phyloP scores from a whole-genome alignment of 2,888 invertebrate species.

The Pegoplata infirma region DNA sequence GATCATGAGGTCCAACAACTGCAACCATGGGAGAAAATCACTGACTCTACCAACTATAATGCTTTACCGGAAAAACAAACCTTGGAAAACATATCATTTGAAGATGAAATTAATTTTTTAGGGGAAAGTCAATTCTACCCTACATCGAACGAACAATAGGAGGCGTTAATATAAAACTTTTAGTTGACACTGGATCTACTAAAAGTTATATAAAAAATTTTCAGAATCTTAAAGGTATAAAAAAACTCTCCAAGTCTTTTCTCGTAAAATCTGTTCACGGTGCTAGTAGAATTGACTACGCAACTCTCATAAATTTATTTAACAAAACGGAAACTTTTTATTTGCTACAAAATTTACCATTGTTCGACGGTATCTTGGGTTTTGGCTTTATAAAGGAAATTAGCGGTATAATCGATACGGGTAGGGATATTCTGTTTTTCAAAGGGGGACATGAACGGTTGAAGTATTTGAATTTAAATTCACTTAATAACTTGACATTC shows the following conservation, averaged over 20 bases:
- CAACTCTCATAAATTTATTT: slow-evolving; percentile 35
- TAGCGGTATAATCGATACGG: slow-evolving; percentile 36
- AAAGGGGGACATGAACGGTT: slow-evolving; percentile 31
- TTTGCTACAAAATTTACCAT: slow-evolving; percentile 42
- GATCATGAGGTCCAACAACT: slow-evolving; percentile 8
- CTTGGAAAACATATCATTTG: slow-evolving; percentile 5
- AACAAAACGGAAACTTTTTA: slow-evolving; percentile 49
- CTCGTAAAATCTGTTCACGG: slow-evolving; percentile 48
- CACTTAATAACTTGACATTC: slow-evolving; percentile 1
- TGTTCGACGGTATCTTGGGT: slow-evolving; percentile 57
- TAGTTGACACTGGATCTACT: slow-evolving; percentile 45
- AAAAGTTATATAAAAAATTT: slow-evolving; percentile 56
- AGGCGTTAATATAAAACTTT: slow-evolving; percentile 21
- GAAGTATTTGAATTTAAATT: slow-evolving; percentile 13
- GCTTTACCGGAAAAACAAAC: neutral
- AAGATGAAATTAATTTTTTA: slow-evolving; percentile 52
- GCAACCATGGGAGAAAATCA: neutral
- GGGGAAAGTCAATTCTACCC: slow-evolving; percentile 27
- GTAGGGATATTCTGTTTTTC: slow-evolving; percentile 8
- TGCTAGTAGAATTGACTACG: slow-evolving; percentile 12
- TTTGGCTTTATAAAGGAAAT: slow-evolving; percentile 56
- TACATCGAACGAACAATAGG: slow-evolving; percentile 35
- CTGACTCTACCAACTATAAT: neutral
- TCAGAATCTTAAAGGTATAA: slow-evolving; percentile 29
- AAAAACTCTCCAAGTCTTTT: slow-evolving; percentile 2